Percentiles rank a stretch among this genome's conserved stretches.
Conservation (phyloP, 2,113 vertebrate species). For the Eonycteris spelaea region DNA sequence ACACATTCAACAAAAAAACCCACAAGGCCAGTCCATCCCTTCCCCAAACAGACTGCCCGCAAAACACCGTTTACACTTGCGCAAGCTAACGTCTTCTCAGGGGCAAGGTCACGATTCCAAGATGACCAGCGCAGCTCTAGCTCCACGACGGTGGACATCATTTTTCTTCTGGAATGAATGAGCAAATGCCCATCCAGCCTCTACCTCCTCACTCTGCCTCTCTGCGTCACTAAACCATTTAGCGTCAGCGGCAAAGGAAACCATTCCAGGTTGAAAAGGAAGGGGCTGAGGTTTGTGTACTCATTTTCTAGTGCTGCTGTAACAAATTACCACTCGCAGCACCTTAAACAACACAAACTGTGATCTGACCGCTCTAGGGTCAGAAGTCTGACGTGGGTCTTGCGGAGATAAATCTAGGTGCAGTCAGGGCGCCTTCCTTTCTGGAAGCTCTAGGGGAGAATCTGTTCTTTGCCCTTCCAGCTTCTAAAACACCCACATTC, state of each 20-base stretch:
- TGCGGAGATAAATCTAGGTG: background rate
- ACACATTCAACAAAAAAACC: background rate
- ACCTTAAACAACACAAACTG: background rate
- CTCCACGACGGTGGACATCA: background rate
- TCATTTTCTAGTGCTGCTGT: background rate
- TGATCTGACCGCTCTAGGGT: background rate
- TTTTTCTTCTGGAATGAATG: background rate
- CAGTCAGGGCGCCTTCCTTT: background rate
- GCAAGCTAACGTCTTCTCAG: background rate
- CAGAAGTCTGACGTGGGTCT: background rate
- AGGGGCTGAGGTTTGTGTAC: background rate
- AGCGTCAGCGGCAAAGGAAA: background rate
- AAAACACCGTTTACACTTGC: background rate
- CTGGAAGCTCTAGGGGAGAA: background rate
- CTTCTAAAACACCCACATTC: background rate
- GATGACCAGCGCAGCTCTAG: background rate
- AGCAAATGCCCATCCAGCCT: background rate
- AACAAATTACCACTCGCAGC: background rate
- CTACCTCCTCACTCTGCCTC: background rate
- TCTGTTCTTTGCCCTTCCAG: background rate
- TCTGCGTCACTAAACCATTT: background rate
- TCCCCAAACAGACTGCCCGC: background rate
- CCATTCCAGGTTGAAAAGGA: background rate
- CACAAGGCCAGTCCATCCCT: background rate
- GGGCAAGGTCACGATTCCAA: constrained; percentile 2